Conservation (phyloP, 2,113 vertebrate species). For the Nicator chloris region DNA sequence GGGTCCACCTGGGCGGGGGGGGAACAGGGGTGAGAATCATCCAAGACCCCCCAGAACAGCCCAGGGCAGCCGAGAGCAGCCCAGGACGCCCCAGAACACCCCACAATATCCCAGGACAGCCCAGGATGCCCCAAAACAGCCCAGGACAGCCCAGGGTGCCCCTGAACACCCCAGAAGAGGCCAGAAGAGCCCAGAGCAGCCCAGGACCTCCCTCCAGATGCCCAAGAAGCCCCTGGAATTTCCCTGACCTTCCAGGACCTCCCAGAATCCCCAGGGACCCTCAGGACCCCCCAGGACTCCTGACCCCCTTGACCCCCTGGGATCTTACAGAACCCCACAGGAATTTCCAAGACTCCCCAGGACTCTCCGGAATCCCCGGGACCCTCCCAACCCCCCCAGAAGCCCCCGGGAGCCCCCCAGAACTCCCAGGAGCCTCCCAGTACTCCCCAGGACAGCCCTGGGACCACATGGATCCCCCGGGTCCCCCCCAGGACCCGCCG, state of each 20-base stretch:
- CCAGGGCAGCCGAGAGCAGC: too few species aligned
- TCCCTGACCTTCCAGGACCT: background rate
- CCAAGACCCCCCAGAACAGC: background rate
- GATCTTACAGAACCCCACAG: background rate
- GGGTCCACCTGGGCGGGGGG: conserved; percentile 73
- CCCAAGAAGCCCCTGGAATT: background rate
- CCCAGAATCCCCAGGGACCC: too few species aligned
- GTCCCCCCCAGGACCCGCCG: too few species aligned
- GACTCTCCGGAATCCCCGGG: background rate
- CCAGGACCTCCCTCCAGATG: background rate
- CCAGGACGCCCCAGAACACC: too few species aligned
- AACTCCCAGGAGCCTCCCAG: too few species aligned
- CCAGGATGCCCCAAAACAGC: too few species aligned
- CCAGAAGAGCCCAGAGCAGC: background rate
- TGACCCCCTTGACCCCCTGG: background rate
- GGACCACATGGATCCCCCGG: too few species aligned
- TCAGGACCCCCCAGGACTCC: background rate
- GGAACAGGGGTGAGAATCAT: fast-evolving
- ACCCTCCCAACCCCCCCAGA: background rate
- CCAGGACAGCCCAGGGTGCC: background rate
- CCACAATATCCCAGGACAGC: background rate
- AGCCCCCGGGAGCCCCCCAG: fast-evolving
- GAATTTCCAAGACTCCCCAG: background rate
- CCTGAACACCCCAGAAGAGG: too few species aligned
- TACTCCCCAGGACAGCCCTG: too few species aligned